Evolutionary conservation across 1,140 invertebrate species (phyloP).

Genomic region (Drosophila pseudoobscura): DNA sequence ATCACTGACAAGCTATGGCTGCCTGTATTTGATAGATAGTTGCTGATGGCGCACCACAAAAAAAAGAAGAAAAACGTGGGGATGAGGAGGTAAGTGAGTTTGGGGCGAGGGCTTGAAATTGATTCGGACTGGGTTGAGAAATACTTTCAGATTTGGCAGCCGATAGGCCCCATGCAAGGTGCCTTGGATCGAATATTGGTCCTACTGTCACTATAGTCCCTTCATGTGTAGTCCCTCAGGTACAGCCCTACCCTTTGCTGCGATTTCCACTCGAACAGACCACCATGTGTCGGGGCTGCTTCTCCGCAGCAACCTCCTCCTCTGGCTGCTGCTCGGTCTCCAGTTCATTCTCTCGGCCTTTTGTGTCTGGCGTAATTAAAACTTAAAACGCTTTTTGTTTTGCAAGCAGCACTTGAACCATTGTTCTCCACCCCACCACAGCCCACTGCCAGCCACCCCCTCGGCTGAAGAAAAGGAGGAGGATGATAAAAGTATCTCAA

Average conservation of each 20-base stretch:
- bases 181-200: constrained; percentile 15
- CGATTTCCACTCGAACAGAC: constrained; percentile 30
- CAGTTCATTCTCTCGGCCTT: constrained; percentile 36
- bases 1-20: constrained; percentile 80
- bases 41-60: constrained; percentile 65
- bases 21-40: constrained; percentile 80
- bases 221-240: constrained; percentile 6
- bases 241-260: constrained; percentile 4
- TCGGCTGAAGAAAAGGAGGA: constrained; percentile 7
- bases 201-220: constrained; percentile 14
- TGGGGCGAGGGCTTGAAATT: constrained; percentile 12
- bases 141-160: constrained; percentile 61
- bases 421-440: constrained; percentile 59
- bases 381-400: constrained; percentile 82
- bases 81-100: neutral
- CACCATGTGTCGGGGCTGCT: constrained; percentile 51
- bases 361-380: constrained; percentile 74
- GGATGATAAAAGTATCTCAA: constrained; percentile 51
- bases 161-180: constrained; percentile 49
- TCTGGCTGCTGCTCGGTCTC: neutral
- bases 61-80: neutral
- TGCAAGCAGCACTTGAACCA: constrained; percentile 78
- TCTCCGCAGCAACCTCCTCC: too few species aligned
- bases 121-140: constrained; percentile 48
- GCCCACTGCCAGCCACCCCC: constrained; percentile 38